Evolutionary conservation across 2,888 invertebrate species (phyloP).

Genomic region (Pristionchus mayeri): DNA sequence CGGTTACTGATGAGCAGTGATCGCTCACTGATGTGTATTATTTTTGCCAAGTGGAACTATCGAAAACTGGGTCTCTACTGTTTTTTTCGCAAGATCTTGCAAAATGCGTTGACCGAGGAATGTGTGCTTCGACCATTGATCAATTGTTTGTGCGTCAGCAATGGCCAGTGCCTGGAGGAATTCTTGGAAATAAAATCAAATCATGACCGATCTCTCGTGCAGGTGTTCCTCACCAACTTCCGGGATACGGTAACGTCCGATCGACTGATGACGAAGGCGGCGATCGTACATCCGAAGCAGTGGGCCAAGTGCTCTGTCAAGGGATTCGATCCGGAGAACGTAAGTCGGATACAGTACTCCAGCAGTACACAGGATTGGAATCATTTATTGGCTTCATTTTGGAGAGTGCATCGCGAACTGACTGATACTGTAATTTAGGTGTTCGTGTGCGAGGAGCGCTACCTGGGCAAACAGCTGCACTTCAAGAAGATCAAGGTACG

Average conservation of each 20-base stretch:
- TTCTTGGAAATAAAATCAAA: neutral
- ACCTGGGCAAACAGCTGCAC: conserved; percentile 87
- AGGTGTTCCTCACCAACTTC: conserved; percentile 92
- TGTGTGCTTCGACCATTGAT: too few species aligned
- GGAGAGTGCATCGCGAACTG: neutral
- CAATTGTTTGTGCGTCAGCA: too few species aligned
- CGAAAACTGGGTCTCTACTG: neutral
- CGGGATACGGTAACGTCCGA: conserved; percentile 88
- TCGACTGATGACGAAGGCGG: conserved; percentile 81
- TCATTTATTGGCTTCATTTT: neutral
- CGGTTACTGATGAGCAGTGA: neutral
- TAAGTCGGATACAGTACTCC: neutral
- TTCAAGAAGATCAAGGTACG: conserved; percentile 89
- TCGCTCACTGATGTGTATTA: neutral
- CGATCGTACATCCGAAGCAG: conserved; percentile 87
- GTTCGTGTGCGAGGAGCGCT: conserved; percentile 96
- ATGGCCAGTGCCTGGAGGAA: too few species aligned
- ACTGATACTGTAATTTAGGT: conserved; percentile 82
- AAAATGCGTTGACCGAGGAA: too few species aligned
- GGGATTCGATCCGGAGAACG: conserved; percentile 68
- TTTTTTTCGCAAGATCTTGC: too few species aligned
- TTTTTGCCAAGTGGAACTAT: neutral
- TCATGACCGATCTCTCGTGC: neutral
- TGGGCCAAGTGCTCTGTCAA: conserved; percentile 92
- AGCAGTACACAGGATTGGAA: neutral